Percentiles rank a stretch among this genome's conserved stretches.
phyloP scores from a whole-genome alignment of 2,113 vertebrate genomes.

The Malurus alboscapulatus region DNA sequence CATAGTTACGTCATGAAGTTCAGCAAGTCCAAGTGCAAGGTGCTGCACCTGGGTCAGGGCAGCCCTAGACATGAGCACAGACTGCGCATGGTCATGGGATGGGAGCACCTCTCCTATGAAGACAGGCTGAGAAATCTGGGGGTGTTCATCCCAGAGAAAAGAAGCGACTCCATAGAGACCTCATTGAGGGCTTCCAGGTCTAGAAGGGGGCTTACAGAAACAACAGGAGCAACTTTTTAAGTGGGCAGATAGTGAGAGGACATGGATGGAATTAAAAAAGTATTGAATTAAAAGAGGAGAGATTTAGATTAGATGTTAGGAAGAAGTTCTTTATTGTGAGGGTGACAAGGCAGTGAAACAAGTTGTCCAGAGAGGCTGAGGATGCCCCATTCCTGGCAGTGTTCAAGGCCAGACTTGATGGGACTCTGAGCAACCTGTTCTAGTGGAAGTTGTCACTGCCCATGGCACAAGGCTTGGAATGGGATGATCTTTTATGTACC shows the following conservation, averaged over 20 bases:
- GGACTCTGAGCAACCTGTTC: not conserved
- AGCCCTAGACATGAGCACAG: not conserved
- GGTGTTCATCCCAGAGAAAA: not conserved
- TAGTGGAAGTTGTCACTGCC: not conserved
- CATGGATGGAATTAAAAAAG: not conserved
- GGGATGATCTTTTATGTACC: not conserved
- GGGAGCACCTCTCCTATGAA: not conserved
- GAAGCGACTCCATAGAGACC: not conserved
- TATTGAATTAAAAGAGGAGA: not conserved
- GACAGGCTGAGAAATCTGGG: not conserved
- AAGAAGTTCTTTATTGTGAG: not conserved
- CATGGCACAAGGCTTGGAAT: not conserved
- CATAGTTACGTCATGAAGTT: not conserved
- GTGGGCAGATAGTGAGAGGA: not conserved
- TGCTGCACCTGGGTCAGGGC: not conserved
- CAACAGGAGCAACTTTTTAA: not conserved
- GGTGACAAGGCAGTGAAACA: not conserved
- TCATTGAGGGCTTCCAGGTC: not conserved
- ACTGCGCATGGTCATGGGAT: not conserved
- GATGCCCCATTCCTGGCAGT: not conserved
- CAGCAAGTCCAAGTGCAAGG: not conserved
- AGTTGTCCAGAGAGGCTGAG: not conserved
- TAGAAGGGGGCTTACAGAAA: not conserved
- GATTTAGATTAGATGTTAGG: not conserved
- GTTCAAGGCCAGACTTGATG: not conserved